These are phyloP conservation scores for Tridacna crocea DNA, from an alignment of 2,888 invertebrate species.

Conservation along the genomic window DNA sequence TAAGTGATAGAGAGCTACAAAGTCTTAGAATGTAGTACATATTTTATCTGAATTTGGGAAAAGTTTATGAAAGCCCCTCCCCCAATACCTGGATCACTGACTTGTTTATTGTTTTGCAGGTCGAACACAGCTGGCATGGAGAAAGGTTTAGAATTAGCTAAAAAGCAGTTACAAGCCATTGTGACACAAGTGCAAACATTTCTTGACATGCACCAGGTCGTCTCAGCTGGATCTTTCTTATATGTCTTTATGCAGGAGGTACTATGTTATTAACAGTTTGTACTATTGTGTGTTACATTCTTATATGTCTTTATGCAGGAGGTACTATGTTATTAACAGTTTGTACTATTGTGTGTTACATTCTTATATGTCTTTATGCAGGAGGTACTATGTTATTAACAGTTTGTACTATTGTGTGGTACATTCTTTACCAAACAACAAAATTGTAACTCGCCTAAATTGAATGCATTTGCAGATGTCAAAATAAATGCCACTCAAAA, in stretches of 20 bases:
- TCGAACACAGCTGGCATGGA: conserved; percentile 86
- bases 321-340: conserved; percentile 85
- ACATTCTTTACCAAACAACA: too few species aligned
- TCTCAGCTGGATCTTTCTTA: conserved; percentile 94
- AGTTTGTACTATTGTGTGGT: background rate
- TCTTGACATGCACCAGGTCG: conserved; percentile 91
- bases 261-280: conserved; percentile 58
- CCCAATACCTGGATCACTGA: too few species aligned
- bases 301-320: conserved; percentile 94
- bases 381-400: conserved; percentile 87
- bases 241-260: conserved; percentile 94
- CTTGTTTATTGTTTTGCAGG: conserved; percentile 32
- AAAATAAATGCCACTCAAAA: too few species aligned
- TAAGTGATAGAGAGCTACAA: too few species aligned
- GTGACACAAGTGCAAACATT: conserved; percentile 92
- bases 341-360: background rate
- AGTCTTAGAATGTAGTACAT: too few species aligned
- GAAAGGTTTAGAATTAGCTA: conserved; percentile 89
- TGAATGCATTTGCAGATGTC: too few species aligned
- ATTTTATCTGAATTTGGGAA: too few species aligned
- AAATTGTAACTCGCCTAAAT: too few species aligned
- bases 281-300: conserved; percentile 85
- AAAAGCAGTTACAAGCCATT: conserved; percentile 88
- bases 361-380: conserved; percentile 94
- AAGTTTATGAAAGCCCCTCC: too few species aligned